phyloP scores from a whole-genome alignment of 37 sponge, comb jelly and placozoan genomes.

The Crambe crambe region DNA sequence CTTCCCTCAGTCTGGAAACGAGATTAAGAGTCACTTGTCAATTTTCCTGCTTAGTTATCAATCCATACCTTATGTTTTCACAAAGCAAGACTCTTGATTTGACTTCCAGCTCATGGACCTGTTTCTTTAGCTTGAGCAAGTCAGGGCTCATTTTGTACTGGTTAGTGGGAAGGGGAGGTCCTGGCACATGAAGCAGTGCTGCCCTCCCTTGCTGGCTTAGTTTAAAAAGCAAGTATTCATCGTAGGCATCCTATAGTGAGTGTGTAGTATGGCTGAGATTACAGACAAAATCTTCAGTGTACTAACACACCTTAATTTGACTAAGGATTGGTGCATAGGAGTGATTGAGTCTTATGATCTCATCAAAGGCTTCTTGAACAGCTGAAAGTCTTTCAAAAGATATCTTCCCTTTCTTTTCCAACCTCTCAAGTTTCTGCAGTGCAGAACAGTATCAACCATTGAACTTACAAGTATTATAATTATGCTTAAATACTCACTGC shows the following conservation, averaged over 20 bases:
- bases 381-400: slow-evolving; percentile 37
- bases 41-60: neutral
- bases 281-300: neutral
- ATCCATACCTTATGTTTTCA: slow-evolving; percentile 28
- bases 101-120: slow-evolving; percentile 31
- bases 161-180: neutral
- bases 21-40: neutral
- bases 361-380: slow-evolving; percentile 28
- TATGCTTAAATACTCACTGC: neutral
- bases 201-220: neutral
- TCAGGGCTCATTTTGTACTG: neutral
- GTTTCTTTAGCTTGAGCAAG: slow-evolving; percentile 6
- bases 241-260: slow-evolving; percentile 17
- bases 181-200: neutral
- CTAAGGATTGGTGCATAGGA: slow-evolving; percentile 13
- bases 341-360: slow-evolving; percentile 11
- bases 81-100: slow-evolving; percentile 6
- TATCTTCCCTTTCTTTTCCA: neutral
- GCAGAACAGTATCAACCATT: too few species aligned
- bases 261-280: neutral
- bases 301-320: slow-evolving; percentile 33
- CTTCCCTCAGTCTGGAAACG: slow-evolving; percentile 15
- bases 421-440: neutral
- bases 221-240: neutral
- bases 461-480: too few species aligned